phyloP scores from a whole-genome alignment of 2,113 vertebrate genomes.

The mouse (Mus musculus) region GRCm39 chr1:53124501-53125000 shows the following conservation, averaged over 20 bases:
- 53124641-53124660: slow-evolving; percentile 69
- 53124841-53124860: slow-evolving; percentile 58
- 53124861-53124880: slow-evolving; percentile 60
- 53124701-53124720: slow-evolving; percentile 81
- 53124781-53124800: slow-evolving; percentile 85
- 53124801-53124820: slow-evolving; percentile 79
- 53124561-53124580: slow-evolving; percentile 61
- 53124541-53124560: slow-evolving; percentile 68
- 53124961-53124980: not conserved
- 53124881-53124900: slow-evolving; percentile 66
- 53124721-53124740: slow-evolving; percentile 84
- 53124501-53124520: slow-evolving; percentile 76
- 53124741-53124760: slow-evolving; percentile 81
- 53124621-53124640: slow-evolving; percentile 70
- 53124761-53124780: slow-evolving; percentile 79
- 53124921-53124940: slow-evolving; percentile 32
- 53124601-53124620: slow-evolving; percentile 51
- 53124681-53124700: slow-evolving; percentile 75
- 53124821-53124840: slow-evolving; percentile 77
- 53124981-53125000: slow-evolving; percentile 1
- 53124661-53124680: slow-evolving; percentile 81
- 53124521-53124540: slow-evolving; percentile 71
- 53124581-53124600: slow-evolving; percentile 72
- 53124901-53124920: slow-evolving; percentile 30
- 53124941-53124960: slow-evolving; percentile 22